These are phyloP conservation scores for Mus minutoides DNA, from an alignment of 2,797 vertebrate species.

Conservation along the genomic window DNA sequence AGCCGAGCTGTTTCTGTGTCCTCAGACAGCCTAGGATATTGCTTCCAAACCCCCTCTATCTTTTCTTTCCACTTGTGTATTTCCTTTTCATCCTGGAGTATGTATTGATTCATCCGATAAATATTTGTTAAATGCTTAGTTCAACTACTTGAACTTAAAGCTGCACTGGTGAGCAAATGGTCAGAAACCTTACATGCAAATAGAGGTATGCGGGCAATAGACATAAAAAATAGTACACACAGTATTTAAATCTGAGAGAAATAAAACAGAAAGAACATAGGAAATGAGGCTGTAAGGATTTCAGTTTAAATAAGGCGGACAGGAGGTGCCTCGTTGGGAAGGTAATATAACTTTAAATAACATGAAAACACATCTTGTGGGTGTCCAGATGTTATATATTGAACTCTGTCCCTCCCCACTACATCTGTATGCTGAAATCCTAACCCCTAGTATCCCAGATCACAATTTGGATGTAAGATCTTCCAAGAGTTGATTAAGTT, in stretches of 20 bases:
- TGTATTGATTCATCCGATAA: not conserved
- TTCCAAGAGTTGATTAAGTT: not conserved
- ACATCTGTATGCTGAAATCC: slow-evolving; percentile 12
- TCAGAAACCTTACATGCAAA: not conserved
- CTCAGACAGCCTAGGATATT: not conserved
- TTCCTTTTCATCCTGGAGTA: not conserved
- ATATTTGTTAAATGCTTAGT: not conserved
- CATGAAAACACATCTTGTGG: not conserved
- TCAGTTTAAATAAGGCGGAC: not conserved
- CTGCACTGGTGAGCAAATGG: not conserved
- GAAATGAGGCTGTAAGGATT: not conserved
- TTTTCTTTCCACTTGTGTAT: not conserved
- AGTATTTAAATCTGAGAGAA: slow-evolving; percentile 2
- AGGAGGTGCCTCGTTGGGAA: not conserved
- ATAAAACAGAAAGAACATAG: not conserved
- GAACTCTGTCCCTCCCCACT: not conserved
- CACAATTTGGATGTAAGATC: not conserved
- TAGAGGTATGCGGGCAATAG: not conserved
- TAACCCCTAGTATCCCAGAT: not conserved
- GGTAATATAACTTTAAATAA: not conserved
- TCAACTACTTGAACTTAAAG: not conserved
- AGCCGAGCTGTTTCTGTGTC: not conserved
- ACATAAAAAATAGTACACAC: not conserved
- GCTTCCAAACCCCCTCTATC: not conserved
- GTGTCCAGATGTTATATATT: not conserved